A percentile compares a stretch with the other conserved stretches of the same genome.
Evolutionary conservation across 2,113 vertebrate genomes (phyloP).

Genomic region (Perca flavescens): DNA sequence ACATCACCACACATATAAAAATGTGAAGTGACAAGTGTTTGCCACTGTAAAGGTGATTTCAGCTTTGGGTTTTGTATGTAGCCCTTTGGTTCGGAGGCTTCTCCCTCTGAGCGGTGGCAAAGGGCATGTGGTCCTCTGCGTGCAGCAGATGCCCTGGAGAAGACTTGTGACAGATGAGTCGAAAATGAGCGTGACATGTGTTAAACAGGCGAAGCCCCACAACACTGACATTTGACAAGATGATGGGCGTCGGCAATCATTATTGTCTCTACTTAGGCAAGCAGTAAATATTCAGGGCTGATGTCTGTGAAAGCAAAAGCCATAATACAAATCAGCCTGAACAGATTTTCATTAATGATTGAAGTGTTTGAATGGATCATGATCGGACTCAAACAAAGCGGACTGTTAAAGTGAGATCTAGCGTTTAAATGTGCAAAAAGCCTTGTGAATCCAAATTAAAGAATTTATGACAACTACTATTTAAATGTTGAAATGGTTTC

Average conservation of each 20-base stretch:
- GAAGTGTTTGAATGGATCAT: conserved; percentile 32
- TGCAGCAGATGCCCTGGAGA: conserved; percentile 66
- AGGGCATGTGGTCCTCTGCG: conserved; percentile 62
- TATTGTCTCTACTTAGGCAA: conserved; percentile 71
- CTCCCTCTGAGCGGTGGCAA: conserved; percentile 59
- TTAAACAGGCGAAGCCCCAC: conserved; percentile 78
- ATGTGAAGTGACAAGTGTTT: conserved; percentile 55
- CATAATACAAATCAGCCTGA: conserved; percentile 62
- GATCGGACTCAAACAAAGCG: not conserved
- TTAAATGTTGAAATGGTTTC: not conserved
- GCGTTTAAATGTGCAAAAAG: not conserved
- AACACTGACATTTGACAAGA: conserved; percentile 77
- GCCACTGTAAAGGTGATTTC: conserved; percentile 50
- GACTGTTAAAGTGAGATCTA: not conserved
- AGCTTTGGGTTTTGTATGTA: conserved; percentile 40
- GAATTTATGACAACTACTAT: not conserved
- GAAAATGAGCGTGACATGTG: conserved; percentile 79
- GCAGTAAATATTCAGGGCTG: conserved; percentile 71
- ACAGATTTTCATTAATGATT: conserved; percentile 42
- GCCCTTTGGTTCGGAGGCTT: conserved; percentile 26
- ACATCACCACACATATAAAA: conserved; percentile 37
- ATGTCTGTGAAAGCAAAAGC: conserved; percentile 56
- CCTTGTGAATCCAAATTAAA: not conserved
- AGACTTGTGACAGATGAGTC: conserved; percentile 73
- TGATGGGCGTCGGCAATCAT: conserved; percentile 70